Evolutionary conservation across 2,797 vertebrate species (phyloP).

Genomic region (Sebastes nivosus): DNA sequence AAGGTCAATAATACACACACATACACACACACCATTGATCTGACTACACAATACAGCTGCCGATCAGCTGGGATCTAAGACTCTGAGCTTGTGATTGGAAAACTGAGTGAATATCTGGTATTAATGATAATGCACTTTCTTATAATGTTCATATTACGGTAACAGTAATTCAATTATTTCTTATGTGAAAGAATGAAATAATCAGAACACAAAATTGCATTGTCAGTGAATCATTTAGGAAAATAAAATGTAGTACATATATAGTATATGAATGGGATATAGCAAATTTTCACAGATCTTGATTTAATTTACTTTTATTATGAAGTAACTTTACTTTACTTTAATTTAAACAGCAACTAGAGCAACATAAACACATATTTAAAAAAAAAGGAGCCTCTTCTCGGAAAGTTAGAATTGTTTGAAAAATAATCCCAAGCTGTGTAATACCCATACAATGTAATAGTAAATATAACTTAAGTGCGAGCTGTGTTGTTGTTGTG

Average conservation of each 20-base stretch:
- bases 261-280: neutral
- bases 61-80: neutral
- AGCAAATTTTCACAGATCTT: neutral
- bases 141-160: neutral
- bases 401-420: neutral
- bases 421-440: neutral
- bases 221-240: neutral
- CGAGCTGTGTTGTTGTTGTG: conserved; percentile 23
- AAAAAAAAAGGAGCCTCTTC: neutral
- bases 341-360: neutral
- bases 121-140: neutral
- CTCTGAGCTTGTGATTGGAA: neutral
- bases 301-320: neutral
- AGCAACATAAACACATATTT: neutral
- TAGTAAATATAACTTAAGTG: neutral
- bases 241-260: neutral
- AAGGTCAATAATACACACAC: conserved; percentile 80
- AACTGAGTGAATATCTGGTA: neutral
- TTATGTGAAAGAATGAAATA: neutral
- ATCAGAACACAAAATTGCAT: neutral
- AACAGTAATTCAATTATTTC: neutral
- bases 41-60: neutral
- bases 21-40: neutral
- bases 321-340: neutral
- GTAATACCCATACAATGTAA: neutral